Conservation (phyloP, 2,888 invertebrate species). For the Rhamnusium bicolor region DNA sequence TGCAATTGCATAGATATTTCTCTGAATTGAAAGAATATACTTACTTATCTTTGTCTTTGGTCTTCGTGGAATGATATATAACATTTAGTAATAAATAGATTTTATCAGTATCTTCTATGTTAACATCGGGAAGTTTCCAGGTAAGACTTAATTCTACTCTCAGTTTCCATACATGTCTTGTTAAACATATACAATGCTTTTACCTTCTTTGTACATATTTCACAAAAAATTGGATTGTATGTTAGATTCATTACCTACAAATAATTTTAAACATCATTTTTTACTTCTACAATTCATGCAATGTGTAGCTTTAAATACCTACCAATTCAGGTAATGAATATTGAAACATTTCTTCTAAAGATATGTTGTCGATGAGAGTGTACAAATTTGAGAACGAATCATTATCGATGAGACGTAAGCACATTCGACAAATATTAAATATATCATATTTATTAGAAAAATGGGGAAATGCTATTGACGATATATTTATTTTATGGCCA, state of each 20-base stretch:
- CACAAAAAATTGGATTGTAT: slow-evolving; percentile 2
- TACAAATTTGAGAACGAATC: too few species aligned
- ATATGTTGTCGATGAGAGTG: background rate
- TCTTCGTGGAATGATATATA: background rate
- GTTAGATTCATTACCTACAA: slow-evolving; percentile 2
- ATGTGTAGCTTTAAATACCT: background rate
- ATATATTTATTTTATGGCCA: background rate
- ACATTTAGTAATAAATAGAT: background rate
- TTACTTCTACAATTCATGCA: background rate
- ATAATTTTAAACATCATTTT: background rate
- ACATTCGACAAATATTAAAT: background rate
- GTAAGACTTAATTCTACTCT: background rate
- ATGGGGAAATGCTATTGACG: background rate
- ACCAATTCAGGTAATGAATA: slow-evolving; percentile 3
- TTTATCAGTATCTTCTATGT: background rate
- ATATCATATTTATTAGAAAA: background rate
- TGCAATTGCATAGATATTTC: too few species aligned
- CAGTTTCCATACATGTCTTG: background rate
- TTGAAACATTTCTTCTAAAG: background rate
- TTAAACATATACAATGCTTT: background rate
- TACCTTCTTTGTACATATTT: background rate
- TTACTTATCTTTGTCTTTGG: too few species aligned
- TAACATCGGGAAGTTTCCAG: background rate
- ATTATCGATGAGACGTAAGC: background rate
- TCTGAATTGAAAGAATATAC: too few species aligned